These are phyloP conservation scores for Akabosia matsudoensis DNA, from an alignment of 1,140 invertebrate genomes.

Conservation along the genomic window DNA sequence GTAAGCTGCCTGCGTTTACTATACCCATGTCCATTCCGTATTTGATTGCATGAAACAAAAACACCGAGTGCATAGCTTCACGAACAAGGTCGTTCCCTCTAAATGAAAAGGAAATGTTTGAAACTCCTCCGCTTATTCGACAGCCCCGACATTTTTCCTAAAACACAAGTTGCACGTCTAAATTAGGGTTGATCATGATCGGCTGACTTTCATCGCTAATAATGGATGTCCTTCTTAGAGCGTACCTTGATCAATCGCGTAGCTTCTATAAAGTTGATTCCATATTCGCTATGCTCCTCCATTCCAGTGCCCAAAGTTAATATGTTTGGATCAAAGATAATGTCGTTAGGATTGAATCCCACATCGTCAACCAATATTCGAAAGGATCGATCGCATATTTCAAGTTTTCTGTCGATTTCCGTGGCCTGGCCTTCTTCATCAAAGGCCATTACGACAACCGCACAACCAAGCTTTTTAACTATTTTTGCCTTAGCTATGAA, in stretches of 20 bases:
- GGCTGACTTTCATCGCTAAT: no score
- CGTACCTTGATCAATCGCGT: slow-evolving; percentile 56
- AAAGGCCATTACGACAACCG: slow-evolving; percentile 61
- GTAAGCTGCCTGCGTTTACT: slow-evolving; percentile 61
- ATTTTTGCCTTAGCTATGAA: slow-evolving; percentile 55
- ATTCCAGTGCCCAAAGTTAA: slow-evolving; percentile 64
- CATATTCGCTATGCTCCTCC: slow-evolving; percentile 62
- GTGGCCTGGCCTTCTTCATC: slow-evolving; percentile 61
- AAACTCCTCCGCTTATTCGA: slow-evolving; percentile 62
- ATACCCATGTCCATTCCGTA: slow-evolving; percentile 64
- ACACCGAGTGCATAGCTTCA: slow-evolving; percentile 64
- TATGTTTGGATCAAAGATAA: slow-evolving; percentile 67
- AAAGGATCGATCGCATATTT: slow-evolving; percentile 60
- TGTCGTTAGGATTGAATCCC: slow-evolving; percentile 61
- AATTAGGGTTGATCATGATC: no score
- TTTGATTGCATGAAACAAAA: slow-evolving; percentile 62
- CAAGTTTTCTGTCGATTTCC: slow-evolving; percentile 56
- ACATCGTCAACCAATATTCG: slow-evolving; percentile 57
- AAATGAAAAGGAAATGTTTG: slow-evolving; percentile 66
- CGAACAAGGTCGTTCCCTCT: slow-evolving; percentile 60
- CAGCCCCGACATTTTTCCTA: slow-evolving; percentile 57
- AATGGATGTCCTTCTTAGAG: no score
- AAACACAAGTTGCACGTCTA: no score
- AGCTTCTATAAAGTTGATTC: slow-evolving; percentile 60
- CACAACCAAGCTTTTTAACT: slow-evolving; percentile 58